These are phyloP conservation scores for Mellilla xanthometata DNA, from an alignment of 2,888 invertebrate species.

Conservation along the genomic window DNA sequence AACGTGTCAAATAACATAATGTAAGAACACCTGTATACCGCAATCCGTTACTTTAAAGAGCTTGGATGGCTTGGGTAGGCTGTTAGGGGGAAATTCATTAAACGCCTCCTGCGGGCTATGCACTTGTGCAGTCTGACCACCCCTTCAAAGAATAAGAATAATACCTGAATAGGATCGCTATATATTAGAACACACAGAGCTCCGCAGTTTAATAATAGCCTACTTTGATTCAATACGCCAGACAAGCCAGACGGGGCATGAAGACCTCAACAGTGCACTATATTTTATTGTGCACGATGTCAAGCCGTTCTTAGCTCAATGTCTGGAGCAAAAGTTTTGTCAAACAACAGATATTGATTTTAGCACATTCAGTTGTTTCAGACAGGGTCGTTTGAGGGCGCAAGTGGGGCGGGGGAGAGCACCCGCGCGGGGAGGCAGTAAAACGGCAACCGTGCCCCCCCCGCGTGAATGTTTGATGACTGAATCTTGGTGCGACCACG, in stretches of 20 bases:
- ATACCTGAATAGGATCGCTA: no score
- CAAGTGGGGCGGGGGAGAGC: slow-evolving; percentile 38
- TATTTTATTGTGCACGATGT: slow-evolving; percentile 13
- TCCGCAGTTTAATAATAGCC: no score
- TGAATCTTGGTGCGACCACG: slow-evolving; percentile 71
- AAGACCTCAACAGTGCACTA: slow-evolving; percentile 15
- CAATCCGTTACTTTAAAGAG: no score
- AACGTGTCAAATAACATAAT: no score
- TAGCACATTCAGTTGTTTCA: slow-evolving; percentile 78
- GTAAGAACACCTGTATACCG: no score
- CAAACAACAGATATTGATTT: slow-evolving; percentile 78
- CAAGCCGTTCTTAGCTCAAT: slow-evolving; percentile 21
- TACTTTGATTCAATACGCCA: no score
- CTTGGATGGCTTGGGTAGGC: no score
- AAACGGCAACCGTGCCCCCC: slow-evolving; percentile 74
- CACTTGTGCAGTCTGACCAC: no score
- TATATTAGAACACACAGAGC: no score
- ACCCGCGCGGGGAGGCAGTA: slow-evolving; percentile 52
- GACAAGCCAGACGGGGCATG: neutral
- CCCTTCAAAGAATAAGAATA: no score
- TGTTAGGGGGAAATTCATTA: no score
- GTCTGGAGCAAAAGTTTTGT: slow-evolving; percentile 56
- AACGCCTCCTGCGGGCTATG: no score
- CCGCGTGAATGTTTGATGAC: slow-evolving; percentile 79
- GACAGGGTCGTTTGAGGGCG: slow-evolving; percentile 59